Evolutionary conservation across 2,888 invertebrate species (phyloP), one percentile per base, ranked within the genome.

Genomic region (Odontomyia ornata): DNA sequence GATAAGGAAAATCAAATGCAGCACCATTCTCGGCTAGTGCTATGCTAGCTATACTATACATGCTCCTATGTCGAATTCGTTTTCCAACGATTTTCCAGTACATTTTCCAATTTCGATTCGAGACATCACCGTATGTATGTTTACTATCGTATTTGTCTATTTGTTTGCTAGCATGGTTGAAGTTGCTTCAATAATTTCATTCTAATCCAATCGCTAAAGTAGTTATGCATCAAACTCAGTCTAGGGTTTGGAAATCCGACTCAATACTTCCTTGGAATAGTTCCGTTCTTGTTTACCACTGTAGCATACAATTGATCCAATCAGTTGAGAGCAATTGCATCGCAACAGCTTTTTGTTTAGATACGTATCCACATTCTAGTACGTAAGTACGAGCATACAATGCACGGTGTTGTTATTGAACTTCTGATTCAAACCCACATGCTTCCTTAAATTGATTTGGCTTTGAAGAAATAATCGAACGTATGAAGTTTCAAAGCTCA

Each of bases 31-130:
- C 36, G 3, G 3, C 36, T 36, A 36, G 9, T 36, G 36, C 9
- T 36, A 3, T 36, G 9, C 36, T 36, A 36, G 36, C 36, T 36
- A 36, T 36, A 9, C 36, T 36, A 36, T 36, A 9, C 36, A 36
- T 36, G 36, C 9, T 36, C 5, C 1, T 3, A 11, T n/a, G 23
- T 7, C 11, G 30, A 30, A 9, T 65, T n/a, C 21, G 30, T 65
- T 21, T 23, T 64, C 28, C 28, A 13, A n/a, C n/a, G 9, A n/a
- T 65, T 21, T 23, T 64, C 28, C 28, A 13, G 30, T 36, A 18
- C 65, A 65, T 65, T 65, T 65, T 36, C 65, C 65, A 65, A 65
- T 65, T 65, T 36, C 65, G 21, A 30, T 65, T 65, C 18, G n/a
- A 36, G 36, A 43, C 11, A 65, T 30, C n/a, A 18, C 65, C 30